Evolutionary conservation across 2,888 invertebrate species (phyloP), one percentile per base, ranked within the genome.

Genomic region (Zaprionus obscuricornis): DNA sequence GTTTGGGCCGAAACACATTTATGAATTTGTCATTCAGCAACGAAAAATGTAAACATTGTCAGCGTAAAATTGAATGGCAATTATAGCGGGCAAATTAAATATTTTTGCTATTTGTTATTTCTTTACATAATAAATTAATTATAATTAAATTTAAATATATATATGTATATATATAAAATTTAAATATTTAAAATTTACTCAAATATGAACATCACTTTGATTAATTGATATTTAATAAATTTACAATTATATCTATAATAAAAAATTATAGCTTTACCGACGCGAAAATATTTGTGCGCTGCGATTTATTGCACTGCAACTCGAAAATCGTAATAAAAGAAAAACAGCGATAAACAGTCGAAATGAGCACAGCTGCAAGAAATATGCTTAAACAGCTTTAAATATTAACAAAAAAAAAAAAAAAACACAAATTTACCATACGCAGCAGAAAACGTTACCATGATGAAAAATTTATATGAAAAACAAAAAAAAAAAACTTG

Each of bases 341-440:
- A 71, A 75, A 45, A 2, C 33, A 20, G 6, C 52, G 54, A 76
- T 68, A 62, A 64, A 45, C 17, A 40, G 47, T 50, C 24, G 43
- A 74, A 85, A 77, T 60, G 56, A 37, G 82, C 64, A 51, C 83
- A 74, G 51, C 49, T 59, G 63, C 59, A 60, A 39, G 16, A 47
- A 58, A 75, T 69, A 1, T 75, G 76, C 81, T 56, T 14, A 10
- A 33, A 6, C 58, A 66, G 79, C 72, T 46, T 51, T 29, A 7
- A 18, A 54, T 5, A 40, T 14, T 3, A 36, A 26, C 22, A 16
- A 26, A 49, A 24, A 49, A 17, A n/a, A n/a, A n/a, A n/a, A n/a
- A n/a, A n/a, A n/a, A n/a, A n/a, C n/a, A n/a, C n/a, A n/a, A 54
- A 37, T 51, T 42, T 55, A 51, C 22, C 45, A 20, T 60, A 39